These are phyloP conservation scores for Orchesella flavescens DNA, from an alignment of 2,888 invertebrate genomes.

Conservation along the genomic window DNA sequence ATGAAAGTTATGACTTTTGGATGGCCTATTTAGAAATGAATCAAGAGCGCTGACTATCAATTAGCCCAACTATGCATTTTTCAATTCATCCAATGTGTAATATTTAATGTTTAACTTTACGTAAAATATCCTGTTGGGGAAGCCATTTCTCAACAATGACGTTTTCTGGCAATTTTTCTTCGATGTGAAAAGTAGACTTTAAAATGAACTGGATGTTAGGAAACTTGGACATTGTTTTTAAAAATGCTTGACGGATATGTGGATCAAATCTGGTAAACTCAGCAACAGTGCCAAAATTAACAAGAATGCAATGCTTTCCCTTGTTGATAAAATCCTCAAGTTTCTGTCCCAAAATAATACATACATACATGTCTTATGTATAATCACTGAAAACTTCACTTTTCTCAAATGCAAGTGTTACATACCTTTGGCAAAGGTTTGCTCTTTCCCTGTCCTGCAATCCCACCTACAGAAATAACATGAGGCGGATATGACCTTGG, in stretches of 20 bases:
- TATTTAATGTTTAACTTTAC: slow-evolving; percentile 17
- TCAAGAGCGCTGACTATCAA: neutral
- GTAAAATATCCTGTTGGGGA: slow-evolving; percentile 45
- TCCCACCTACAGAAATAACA: slow-evolving; percentile 39
- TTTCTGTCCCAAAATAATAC: slow-evolving; percentile 2
- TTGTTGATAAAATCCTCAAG: slow-evolving; percentile 55
- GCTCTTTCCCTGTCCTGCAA: slow-evolving; percentile 11
- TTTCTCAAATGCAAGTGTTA: too few relatives aligned
- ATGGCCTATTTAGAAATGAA: slow-evolving; percentile 51
- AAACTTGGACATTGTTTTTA: slow-evolving; percentile 32
- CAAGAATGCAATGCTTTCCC: slow-evolving; percentile 53
- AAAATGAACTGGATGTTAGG: slow-evolving; percentile 55
- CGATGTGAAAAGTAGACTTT: slow-evolving; percentile 41
- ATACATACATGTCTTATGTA: too few relatives aligned
- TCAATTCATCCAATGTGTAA: neutral
- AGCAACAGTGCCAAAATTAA: slow-evolving; percentile 61
- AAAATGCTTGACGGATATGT: slow-evolving; percentile 36
- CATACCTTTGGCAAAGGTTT: slow-evolving; percentile 40
- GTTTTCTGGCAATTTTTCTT: slow-evolving; percentile 36
- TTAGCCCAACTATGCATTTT: neutral
- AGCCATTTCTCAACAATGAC: slow-evolving; percentile 47
- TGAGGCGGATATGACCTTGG: slow-evolving; percentile 65
- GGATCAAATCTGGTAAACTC: slow-evolving; percentile 49
- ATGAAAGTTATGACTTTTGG: slow-evolving; percentile 65
- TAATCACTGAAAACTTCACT: too few relatives aligned